Base-by-base conservation (phyloP, 2,888 invertebrate genomes). In the Lissonota sp. region DNA sequence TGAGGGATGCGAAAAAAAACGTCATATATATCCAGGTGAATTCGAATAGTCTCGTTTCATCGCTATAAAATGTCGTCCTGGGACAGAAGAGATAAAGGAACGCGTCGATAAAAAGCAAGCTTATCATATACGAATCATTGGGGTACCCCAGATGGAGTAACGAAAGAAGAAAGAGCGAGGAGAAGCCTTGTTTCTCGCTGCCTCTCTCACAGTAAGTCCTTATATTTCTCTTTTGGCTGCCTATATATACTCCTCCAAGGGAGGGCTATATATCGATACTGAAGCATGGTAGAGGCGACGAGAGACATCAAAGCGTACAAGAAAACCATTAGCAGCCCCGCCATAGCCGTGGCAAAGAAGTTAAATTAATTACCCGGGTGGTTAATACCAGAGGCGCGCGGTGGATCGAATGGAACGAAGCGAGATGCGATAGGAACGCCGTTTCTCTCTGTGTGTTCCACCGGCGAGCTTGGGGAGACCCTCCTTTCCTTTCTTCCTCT, bases 361-460 rank as follows among this genome's bases (percentile, higher is more conserved):
- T 92, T 91, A 91, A 92, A 92, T 92, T 91, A 92, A 92, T 92
- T 92, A 92, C 90, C 84, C 85, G 87, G 26, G 86, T 72, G 80
- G 83, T 72, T 85, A 75, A 82, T 82, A 82, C 82, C 58, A 64
- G 73, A 60, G 67, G 75, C 79, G 77, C 80, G 77, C 26, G 78
- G 44, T 78, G 75, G 78, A 81, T 77, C 81, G 81, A 73, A 79
- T 79, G 82, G 82, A 83, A 80, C 76, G 79, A 3, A 76, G 71
- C n/a, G n/a, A 69, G 67, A 75, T 60, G 57, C 37, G 75, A 73
- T 64, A 75, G 80, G 84, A 60, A 83, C 83, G 83, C 78, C 58
- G 72, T 58, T 62, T 51, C 39, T 67, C 49, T 51, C 37, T 46
- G 4, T 62, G 26, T 39, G 16, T 69, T 16, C 14, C 8, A 37